Conservation (phyloP, 2,888 invertebrate genomes). For the Deroplatys truncata region DNA sequence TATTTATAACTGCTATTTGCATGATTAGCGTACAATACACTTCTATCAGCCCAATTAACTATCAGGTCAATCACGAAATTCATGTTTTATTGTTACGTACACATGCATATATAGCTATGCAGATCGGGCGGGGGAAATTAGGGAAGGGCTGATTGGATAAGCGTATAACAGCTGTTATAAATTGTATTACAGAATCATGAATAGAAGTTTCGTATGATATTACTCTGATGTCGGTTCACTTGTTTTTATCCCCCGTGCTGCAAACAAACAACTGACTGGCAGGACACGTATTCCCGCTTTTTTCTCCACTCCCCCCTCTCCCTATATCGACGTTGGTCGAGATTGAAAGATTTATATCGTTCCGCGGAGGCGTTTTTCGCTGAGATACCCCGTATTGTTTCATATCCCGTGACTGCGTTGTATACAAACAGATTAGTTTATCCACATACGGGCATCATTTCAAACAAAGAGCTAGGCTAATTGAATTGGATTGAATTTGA, state of each 20-base stretch:
- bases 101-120: not conserved
- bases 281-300: not conserved
- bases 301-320: too few relatives aligned
- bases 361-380: not conserved
- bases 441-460: not conserved
- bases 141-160: not conserved
- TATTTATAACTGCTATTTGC: conserved; percentile 24
- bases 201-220: not conserved
- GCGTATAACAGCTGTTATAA: conserved; percentile 6
- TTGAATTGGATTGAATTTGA: not conserved
- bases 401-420: not conserved
- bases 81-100: conserved; percentile 16
- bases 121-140: not conserved
- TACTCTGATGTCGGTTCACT: not conserved
- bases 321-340: not conserved
- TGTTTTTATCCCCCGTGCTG: not conserved
- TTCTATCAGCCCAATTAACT: conserved; percentile 29
- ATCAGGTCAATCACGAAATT: conserved; percentile 28
- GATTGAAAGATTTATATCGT: not conserved
- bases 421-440: not conserved
- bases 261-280: not conserved
- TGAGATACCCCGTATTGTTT: not conserved
- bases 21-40: conserved; percentile 29
- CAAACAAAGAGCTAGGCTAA: not conserved
- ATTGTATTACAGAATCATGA: not conserved